Evolutionary conservation across 2,888 invertebrate species (phyloP).

Genomic region (Orchestes rusci): DNA sequence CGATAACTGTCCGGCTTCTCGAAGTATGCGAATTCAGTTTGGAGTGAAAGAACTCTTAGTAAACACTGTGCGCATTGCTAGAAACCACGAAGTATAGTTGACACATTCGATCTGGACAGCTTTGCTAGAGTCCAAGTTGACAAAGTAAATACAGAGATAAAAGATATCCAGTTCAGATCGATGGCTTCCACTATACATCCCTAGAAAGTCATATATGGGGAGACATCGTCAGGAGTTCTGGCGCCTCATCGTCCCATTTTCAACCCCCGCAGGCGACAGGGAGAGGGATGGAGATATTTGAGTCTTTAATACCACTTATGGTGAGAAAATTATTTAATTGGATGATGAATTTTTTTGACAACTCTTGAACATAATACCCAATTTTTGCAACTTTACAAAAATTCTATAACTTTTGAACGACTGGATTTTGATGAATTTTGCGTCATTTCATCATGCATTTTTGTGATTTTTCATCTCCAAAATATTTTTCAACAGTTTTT

Average conservation of each 20-base stretch:
- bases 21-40: conserved; percentile 8
- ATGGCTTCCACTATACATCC: conserved; percentile 10
- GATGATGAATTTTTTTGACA: neutral
- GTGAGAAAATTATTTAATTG: conserved; percentile 1
- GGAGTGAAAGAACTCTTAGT: conserved; percentile 24
- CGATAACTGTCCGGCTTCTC: conserved; percentile 9
- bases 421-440: no score
- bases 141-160: neutral
- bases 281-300: conserved; percentile 7
- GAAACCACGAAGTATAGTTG: conserved; percentile 9
- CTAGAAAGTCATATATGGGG: conserved; percentile 8
- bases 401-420: no score
- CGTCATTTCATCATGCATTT: no score
- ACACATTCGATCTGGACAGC: no score
- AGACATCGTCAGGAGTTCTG: conserved; percentile 28
- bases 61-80: conserved; percentile 23
- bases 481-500: no score
- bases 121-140: conserved; percentile 1
- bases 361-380: neutral
- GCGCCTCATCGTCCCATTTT: conserved; percentile 26
- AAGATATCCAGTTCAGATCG: conserved; percentile 3
- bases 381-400: neutral
- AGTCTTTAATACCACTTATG: no score
- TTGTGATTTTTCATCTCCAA: no score
- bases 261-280: conserved; percentile 6